A percentile compares a stretch with the other conserved stretches of the same genome.
Evolutionary conservation across 1,140 invertebrate species (phyloP).

Genomic region (Ditylenchus dipsaci): DNA sequence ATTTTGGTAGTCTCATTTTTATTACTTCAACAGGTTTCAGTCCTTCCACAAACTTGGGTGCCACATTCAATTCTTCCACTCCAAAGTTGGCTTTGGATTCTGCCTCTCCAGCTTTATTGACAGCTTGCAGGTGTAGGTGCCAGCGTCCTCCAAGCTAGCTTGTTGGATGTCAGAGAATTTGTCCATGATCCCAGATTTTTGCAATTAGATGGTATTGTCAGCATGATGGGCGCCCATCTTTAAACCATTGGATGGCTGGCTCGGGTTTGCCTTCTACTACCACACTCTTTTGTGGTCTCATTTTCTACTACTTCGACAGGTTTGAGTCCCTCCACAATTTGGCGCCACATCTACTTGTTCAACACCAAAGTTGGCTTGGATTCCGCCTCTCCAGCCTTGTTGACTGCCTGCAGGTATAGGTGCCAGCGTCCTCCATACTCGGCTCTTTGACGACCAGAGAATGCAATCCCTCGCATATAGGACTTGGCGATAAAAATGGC

Average conservation of each 20-base stretch:
- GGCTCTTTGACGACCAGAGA: conserved; percentile 60
- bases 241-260: conserved; percentile 76
- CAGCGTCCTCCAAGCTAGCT: conserved; percentile 73
- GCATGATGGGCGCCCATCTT: conserved; percentile 74
- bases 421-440: conserved; percentile 27
- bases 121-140: conserved; percentile 58
- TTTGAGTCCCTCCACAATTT: conserved; percentile 44
- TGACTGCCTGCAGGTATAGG: conserved; percentile 40
- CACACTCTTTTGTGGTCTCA: conserved; percentile 75
- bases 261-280: conserved; percentile 84
- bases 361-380: conserved; percentile 34
- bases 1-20: conserved; percentile 40
- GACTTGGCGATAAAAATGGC: conserved; percentile 35
- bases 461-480: conserved; percentile 53
- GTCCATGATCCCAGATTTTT: conserved; percentile 67
- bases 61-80: conserved; percentile 62
- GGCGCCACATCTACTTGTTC: conserved; percentile 47
- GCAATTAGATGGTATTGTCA: conserved; percentile 61
- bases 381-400: conserved; percentile 38
- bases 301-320: conserved; percentile 68
- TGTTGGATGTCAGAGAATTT: conserved; percentile 71
- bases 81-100: conserved; percentile 39
- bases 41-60: conserved; percentile 54
- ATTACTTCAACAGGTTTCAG: conserved; percentile 53
- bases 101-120: conserved; percentile 47